Evolutionary conservation across 2,888 invertebrate genomes (phyloP).

Genomic region (Mycogona germanica): DNA sequence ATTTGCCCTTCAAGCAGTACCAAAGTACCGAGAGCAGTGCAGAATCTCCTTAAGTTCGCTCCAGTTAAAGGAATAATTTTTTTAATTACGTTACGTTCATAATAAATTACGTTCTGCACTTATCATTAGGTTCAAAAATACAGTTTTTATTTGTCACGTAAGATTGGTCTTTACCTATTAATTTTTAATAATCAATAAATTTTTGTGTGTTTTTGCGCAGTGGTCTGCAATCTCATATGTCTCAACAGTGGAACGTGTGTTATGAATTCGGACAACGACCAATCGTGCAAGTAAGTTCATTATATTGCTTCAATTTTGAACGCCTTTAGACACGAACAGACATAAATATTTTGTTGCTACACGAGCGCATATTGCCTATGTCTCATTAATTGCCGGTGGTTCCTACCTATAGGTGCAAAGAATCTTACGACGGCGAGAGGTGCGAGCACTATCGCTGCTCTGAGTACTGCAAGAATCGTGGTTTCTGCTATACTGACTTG

Average conservation of each 20-base stretch:
- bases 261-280: slow-evolving; percentile 38
- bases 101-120: too few relatives aligned
- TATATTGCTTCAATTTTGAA: slow-evolving; percentile 5
- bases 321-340: slow-evolving; percentile 1
- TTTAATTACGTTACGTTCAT: too few relatives aligned
- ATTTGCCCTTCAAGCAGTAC: too few relatives aligned
- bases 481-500: slow-evolving; percentile 33
- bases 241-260: slow-evolving; percentile 47
- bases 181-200: too few relatives aligned
- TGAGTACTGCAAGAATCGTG: slow-evolving; percentile 50
- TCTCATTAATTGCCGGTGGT: background rate
- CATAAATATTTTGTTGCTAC: background rate
- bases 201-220: slow-evolving; percentile 13
- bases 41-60: too few relatives aligned
- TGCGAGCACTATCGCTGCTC: slow-evolving; percentile 59
- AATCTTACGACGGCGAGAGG: slow-evolving; percentile 48
- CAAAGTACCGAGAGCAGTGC: too few relatives aligned
- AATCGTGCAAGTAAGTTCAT: slow-evolving; percentile 42
- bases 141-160: background rate
- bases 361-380: background rate
- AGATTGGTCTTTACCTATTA: slow-evolving; percentile 5
- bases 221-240: slow-evolving; percentile 28
- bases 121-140: too few relatives aligned
- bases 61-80: too few relatives aligned
- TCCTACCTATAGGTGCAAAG: slow-evolving; percentile 38